These are phyloP conservation scores for Phrynocephalus forsythii DNA, from an alignment of 2,797 vertebrate species.

Conservation along the genomic window DNA sequence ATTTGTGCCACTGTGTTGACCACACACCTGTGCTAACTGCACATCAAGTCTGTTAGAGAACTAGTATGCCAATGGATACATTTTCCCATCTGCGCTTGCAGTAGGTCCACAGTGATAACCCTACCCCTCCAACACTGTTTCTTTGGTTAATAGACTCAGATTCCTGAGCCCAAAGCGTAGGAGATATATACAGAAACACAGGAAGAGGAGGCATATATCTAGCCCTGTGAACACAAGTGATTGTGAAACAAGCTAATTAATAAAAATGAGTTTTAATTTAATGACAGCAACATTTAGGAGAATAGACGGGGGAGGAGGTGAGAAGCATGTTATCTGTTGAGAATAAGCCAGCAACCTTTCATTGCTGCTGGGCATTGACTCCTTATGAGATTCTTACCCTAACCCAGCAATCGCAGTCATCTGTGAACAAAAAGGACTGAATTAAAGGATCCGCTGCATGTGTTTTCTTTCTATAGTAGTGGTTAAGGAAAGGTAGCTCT, in stretches of 20 bases:
- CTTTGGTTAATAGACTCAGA: not conserved
- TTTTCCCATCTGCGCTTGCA: not conserved
- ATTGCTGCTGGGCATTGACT: conserved; percentile 19
- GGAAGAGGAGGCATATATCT: not conserved
- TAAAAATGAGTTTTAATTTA: too few species aligned
- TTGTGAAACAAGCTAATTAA: not conserved
- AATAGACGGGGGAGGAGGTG: not conserved
- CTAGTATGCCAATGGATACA: not conserved
- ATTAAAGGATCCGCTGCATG: conserved; percentile 50
- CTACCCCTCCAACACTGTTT: not conserved
- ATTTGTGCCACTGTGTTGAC: not conserved
- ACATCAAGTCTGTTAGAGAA: not conserved
- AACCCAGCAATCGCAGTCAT: conserved; percentile 39
- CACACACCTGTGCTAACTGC: not conserved
- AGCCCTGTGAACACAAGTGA: not conserved
- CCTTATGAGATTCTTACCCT: conserved; percentile 4
- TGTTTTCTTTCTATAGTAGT: conserved; percentile 44
- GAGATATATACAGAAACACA: not conserved
- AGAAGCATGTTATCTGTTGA: not conserved
- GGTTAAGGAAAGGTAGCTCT: conserved; percentile 5
- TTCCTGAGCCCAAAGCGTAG: not conserved
- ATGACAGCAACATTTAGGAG: too few species aligned
- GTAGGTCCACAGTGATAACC: not conserved
- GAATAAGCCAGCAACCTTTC: not conserved
- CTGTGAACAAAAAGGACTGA: conserved; percentile 47